These are phyloP conservation scores for Pseudopipra pipra DNA, from an alignment of 2,113 vertebrate genomes.

Conservation along the genomic window DNA sequence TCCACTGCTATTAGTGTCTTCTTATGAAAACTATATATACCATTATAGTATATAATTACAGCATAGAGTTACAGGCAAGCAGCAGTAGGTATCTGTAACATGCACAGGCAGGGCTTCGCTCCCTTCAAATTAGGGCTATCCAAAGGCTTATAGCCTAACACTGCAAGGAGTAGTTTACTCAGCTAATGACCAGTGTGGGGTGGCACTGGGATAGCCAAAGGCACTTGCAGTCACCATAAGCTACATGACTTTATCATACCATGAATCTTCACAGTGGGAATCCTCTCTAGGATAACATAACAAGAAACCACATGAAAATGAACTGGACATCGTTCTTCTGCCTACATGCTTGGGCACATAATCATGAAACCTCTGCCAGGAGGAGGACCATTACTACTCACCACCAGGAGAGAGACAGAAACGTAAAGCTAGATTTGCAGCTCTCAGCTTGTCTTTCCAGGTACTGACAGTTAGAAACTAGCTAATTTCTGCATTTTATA, in stretches of 20 bases:
- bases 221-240: neutral
- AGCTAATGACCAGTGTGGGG: neutral
- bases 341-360: neutral
- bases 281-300: neutral
- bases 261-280: neutral
- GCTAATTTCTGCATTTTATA: slow-evolving; percentile 17
- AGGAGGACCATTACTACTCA: neutral
- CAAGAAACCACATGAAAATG: neutral
- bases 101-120: neutral
- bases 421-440: neutral
- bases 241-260: neutral
- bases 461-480: slow-evolving; percentile 1
- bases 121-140: neutral
- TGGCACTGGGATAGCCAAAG: neutral
- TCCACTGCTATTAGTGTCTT: slow-evolving; percentile 50
- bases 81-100: neutral
- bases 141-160: neutral
- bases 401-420: neutral
- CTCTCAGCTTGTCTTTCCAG: neutral
- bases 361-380: neutral
- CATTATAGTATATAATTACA: slow-evolving; percentile 1
- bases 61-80: slow-evolving; percentile 8
- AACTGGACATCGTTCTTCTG: neutral
- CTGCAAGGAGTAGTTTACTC: neutral
- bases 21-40: slow-evolving; percentile 43